Percentiles rank a stretch among this genome's conserved stretches.
phyloP scores from a whole-genome alignment of 2,888 invertebrate genomes.

The Eupithecia pulchellata region DNA sequence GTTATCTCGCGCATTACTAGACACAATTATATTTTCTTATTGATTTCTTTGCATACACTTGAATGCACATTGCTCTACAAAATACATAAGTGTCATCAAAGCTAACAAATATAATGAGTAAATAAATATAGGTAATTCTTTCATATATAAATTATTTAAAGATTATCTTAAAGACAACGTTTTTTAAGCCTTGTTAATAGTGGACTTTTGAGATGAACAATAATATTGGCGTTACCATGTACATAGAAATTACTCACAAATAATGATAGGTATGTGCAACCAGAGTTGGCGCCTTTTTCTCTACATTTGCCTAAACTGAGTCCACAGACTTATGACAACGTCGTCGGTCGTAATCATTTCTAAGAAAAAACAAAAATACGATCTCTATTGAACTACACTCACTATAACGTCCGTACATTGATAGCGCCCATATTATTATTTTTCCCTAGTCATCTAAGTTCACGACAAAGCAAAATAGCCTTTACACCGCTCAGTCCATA shows the following conservation, averaged over 20 bases:
- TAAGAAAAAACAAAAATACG: neutral
- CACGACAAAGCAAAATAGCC: neutral
- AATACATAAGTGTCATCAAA: neutral
- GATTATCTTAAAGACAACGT: neutral
- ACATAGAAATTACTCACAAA: no score
- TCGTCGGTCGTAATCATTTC: neutral
- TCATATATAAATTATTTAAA: neutral
- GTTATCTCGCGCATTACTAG: neutral
- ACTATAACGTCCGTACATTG: neutral
- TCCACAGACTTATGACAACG: no score
- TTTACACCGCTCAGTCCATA: slow-evolving; percentile 7
- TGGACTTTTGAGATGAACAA: neutral
- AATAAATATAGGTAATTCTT: neutral
- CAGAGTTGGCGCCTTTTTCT: neutral
- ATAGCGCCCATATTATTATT: neutral
- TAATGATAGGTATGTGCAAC: no score
- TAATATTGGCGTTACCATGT: neutral
- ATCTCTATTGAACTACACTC: neutral
- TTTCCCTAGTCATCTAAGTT: neutral
- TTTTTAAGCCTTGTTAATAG: neutral
- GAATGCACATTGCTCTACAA: neutral
- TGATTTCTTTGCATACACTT: neutral
- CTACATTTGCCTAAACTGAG: no score
- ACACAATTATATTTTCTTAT: neutral
- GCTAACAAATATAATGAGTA: neutral